Evolutionary conservation across 2,113 vertebrate species (phyloP), one percentile per base, ranked within the genome.

Genomic region (Plotosus lineatus): DNA sequence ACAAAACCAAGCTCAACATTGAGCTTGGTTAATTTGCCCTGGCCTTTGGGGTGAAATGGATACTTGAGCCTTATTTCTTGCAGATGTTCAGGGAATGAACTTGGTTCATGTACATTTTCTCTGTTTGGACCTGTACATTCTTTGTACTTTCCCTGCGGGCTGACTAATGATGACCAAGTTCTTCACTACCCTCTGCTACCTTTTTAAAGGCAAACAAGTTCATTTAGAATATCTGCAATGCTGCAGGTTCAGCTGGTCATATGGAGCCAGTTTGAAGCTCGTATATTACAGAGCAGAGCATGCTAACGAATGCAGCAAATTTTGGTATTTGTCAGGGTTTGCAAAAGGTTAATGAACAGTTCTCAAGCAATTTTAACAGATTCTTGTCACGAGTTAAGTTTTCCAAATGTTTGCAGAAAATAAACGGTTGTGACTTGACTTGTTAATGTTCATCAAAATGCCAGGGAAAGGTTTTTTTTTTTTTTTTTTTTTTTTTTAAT

Each of bases 1-100:
- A 55, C 51, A 61, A 61, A 73, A 61, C n/a, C 46, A 26, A 4
- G n/a, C 21, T 63, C 11, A 63, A 50, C 56, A 40, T 40, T 0
- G 26, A 31, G 71, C 73, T 68, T 77, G 60, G 80, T 75, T 82
- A 68, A 76, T 36, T 40, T 58, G 60, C 3, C 0, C 7, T 17
- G 12, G 11, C 48, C 23, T 53, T 77, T 26, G 3, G 28, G 26
- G 53, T n/a, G n/a, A 3, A 46, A 46, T 23, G 21, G 66, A 42
- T 48, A 31, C 9, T 28, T 6, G 9, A 38, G 66, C 40, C 56
- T 42, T 11, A 58, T n/a, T 19, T 38, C 3, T 12, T 46, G 40
- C 19, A 60, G 19, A 19, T 71, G n/a, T 50, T 42, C 23, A 28
- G 10, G 15, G 23, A 77, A 74, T 51, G 17, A 9, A 31, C 46